These are phyloP conservation scores for Seriola rivoliana DNA, from an alignment of 2,113 vertebrate species.

Conservation along the genomic window DNA sequence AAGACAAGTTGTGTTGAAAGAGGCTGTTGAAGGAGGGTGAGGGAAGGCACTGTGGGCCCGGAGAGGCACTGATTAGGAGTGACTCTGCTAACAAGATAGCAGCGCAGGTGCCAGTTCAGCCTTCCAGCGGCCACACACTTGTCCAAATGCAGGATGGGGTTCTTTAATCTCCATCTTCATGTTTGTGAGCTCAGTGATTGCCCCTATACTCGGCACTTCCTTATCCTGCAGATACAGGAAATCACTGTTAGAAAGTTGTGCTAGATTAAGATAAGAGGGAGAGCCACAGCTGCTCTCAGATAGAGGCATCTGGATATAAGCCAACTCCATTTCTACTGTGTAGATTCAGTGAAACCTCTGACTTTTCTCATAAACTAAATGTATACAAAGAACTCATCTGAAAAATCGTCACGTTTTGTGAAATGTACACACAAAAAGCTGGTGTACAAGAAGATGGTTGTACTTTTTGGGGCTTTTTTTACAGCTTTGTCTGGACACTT, in stretches of 20 bases:
- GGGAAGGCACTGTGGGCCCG: neutral
- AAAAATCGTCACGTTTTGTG: neutral
- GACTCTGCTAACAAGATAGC: slow-evolving; percentile 41
- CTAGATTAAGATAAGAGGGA: slow-evolving; percentile 57
- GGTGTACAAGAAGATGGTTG: neutral
- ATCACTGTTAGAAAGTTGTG: slow-evolving; percentile 62
- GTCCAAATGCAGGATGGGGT: slow-evolving; percentile 3
- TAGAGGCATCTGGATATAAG: slow-evolving; percentile 55
- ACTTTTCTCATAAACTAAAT: neutral
- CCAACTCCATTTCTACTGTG: slow-evolving; percentile 9
- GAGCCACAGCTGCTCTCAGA: slow-evolving; percentile 32
- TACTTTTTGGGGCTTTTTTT: slow-evolving; percentile 2
- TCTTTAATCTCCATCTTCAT: slow-evolving; percentile 46
- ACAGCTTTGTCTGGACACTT: slow-evolving; percentile 15
- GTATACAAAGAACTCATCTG: neutral
- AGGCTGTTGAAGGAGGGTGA: slow-evolving; percentile 38
- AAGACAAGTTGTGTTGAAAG: slow-evolving; percentile 62
- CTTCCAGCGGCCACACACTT: slow-evolving; percentile 29
- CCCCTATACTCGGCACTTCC: slow-evolving; percentile 54
- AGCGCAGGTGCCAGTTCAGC: slow-evolving; percentile 33
- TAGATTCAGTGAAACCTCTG: neutral
- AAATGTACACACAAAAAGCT: neutral
- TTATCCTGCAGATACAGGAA: slow-evolving; percentile 66
- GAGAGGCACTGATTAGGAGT: slow-evolving; percentile 28
- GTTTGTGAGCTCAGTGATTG: slow-evolving; percentile 41